These are phyloP conservation scores for Ramazzottius varieornatus DNA, from an alignment of 2,888 invertebrate genomes.

Conservation along the genomic window DNA sequence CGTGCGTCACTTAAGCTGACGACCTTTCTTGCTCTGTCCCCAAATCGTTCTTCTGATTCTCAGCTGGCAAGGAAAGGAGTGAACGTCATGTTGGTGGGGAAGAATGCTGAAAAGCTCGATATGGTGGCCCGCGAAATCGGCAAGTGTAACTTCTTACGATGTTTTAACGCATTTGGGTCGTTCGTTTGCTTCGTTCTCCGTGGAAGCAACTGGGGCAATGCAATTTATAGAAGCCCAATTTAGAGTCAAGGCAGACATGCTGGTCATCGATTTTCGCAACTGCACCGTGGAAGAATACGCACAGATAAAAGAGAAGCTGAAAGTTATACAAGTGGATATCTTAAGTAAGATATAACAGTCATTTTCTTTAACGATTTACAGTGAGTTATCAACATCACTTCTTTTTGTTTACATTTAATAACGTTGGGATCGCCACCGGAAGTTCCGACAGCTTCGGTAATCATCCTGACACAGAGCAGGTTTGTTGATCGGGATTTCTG, in stretches of 20 bases:
- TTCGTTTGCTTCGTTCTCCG: neutral
- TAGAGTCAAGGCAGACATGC: neutral
- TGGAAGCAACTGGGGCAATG: neutral
- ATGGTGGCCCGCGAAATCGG: constrained; percentile 2
- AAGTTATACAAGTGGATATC: neutral
- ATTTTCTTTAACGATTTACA: neutral
- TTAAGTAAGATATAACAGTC: neutral
- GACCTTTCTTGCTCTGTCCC: neutral
- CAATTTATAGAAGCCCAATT: neutral
- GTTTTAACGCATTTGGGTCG: neutral
- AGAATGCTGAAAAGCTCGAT: neutral
- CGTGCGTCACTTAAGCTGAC: too few species aligned
- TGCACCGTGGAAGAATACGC: neutral
- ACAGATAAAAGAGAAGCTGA: neutral
- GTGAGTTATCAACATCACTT: neutral
- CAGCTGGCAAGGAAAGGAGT: neutral
- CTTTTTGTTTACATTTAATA: neutral
- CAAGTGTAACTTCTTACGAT: neutral
- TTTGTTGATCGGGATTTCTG: neutral
- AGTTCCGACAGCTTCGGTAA: neutral
- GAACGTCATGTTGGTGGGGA: neutral
- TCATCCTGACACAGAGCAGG: neutral
- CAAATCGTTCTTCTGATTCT: neutral
- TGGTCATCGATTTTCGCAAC: neutral
- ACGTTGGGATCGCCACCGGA: neutral